Base-by-base conservation (phyloP, 2,113 vertebrate species). In the Indri indri region DNA sequence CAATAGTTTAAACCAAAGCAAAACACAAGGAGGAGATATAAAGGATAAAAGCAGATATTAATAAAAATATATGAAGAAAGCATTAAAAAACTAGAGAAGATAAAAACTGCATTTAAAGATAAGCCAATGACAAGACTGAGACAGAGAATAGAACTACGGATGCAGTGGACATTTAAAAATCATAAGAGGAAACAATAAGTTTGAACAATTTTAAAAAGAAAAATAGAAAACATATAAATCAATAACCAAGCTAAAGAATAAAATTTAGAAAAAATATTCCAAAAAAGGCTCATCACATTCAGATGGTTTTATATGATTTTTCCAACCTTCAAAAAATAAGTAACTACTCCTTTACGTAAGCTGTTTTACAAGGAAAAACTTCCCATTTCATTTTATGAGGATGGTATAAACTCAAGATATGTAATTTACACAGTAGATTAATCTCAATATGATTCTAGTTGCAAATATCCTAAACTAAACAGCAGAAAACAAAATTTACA, bases 61-160 rank as follows among this genome's bases (percentile, higher is more conserved):
- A 86, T 81, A 88, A 83, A 96, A 85, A 16, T 61, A 73, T 8
- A 52, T 85, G 45, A 88, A 90, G 20, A 73, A 54, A 79, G 10
- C n/a, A 73, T 47, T 63, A 77, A 4, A 88, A 54, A 83, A 74
- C 6, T 34, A 87, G 23, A 91, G 34, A 83, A 20, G 20, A 70
- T 65, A 93, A 93, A 91, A 70, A 93, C 32, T 54, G 12, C 30
- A 2, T 77, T 90, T 88, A 98, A 94, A 90, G 47, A 84, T 32
- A 90, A 89, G 34, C 22, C 34, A 86, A 6, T 71, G 42, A 40
- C 17, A 89, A 86, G 17, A 87, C 6, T 74, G 3, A 81, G 34
- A 94, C 8, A 86, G 70, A 79, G 27, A 73, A 65, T 71, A 65
- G 34, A 65, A 54, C 65, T 68, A 70, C n/a, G 91, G 34, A 50